phyloP scores from a whole-genome alignment of 1,140 invertebrate species.

The Kradibia gibbosae region DNA sequence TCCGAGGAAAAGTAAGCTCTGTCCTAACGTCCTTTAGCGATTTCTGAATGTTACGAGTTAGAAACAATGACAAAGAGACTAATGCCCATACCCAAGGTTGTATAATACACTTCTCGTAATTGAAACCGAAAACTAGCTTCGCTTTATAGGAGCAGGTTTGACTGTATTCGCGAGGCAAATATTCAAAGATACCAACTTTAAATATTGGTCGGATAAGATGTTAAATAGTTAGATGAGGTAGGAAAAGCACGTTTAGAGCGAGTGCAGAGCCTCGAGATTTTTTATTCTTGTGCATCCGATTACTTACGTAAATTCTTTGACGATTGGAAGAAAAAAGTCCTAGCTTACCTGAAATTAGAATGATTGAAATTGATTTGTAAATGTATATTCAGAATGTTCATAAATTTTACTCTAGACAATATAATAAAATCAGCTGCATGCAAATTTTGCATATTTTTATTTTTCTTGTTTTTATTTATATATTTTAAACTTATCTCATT shows the following conservation, averaged over 20 bases:
- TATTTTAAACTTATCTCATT: neutral
- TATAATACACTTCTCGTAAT: slow-evolving; percentile 15
- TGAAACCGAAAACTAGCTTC: neutral
- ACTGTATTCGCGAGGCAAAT: neutral
- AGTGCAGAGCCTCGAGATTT: neutral
- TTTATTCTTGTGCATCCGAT: neutral
- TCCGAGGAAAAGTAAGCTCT: neutral
- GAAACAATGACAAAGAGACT: slow-evolving; percentile 20
- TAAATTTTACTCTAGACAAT: neutral
- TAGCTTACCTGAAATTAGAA: neutral
- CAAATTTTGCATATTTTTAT: neutral
- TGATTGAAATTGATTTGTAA: neutral
- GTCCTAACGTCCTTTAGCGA: neutral
- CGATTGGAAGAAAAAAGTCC: neutral
- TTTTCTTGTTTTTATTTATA: no score
- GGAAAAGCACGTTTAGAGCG: neutral
- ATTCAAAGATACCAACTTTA: neutral
- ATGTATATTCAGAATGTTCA: neutral
- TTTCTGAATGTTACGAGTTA: neutral
- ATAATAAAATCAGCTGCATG: neutral
- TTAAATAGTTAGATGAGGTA: no score
- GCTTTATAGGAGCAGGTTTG: neutral
- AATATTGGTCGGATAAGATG: neutral
- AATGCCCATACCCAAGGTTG: neutral
- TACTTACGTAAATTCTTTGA: neutral